Base-by-base conservation (phyloP, 92 coral and sea anemone genomes). In the Epizoanthus illoricatus region DNA sequence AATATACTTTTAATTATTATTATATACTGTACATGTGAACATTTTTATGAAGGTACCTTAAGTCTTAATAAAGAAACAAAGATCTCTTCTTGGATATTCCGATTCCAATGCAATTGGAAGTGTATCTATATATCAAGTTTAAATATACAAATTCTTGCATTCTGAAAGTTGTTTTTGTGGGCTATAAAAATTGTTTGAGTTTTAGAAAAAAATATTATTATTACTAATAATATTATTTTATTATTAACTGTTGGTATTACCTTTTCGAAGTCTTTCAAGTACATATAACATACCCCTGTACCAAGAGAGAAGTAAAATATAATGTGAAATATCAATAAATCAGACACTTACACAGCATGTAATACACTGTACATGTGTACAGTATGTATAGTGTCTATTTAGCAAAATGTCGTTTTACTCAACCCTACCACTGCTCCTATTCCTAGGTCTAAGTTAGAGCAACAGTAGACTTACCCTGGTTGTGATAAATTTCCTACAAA, bases 401-500 rank as follows among this genome's bases (percentile, higher is more conserved):
- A 28, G 36, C 36, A 28, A 28, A 28, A 28, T 28, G 36, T 28
- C 36, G 2, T 28, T 28, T 28, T 28, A 2, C 36, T 28, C 36
- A 28, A 28, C 36, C 36, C 36, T 28, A 28, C 36, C 36, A 28
- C 36, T 28, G 36, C 36, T 70, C 47, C 57, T 40, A 70, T 70
- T 4, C 13, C 19, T 6, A 39, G 5, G 9, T 16, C 4, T 55
- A 17, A 73, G 59, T n/a, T 16, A 16, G 16, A 71, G 33, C 47
- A 54, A 3, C 19, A n/a, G 15, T 20, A 18, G 15, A 15, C 73
- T 67, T 63, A 95, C 99, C 99, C 93, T 96, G 99, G 78, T 96
- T 96, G 81, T 96, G 99, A 75, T 93, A 96, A 78, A 96, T 93
- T 93, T 96, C 99, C 99, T 96, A 85, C 42, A 81, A 81, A 21